phyloP scores from a whole-genome alignment of 1,140 invertebrate species.

The Muscidifurax raptorellus region DNA sequence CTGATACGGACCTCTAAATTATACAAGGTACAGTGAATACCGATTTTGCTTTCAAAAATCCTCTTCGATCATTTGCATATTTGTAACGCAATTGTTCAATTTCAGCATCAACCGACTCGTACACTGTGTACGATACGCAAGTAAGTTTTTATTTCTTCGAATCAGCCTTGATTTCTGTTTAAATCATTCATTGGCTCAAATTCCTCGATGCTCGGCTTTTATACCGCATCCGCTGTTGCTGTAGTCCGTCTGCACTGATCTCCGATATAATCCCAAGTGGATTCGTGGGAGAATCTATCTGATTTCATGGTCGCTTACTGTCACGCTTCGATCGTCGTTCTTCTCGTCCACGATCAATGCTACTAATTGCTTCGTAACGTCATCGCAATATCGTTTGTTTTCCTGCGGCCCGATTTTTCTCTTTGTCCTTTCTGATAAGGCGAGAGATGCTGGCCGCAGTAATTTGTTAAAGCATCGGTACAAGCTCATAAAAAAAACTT shows the following conservation, averaged over 20 bases:
- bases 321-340: constrained; percentile 39
- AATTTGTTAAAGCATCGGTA: too few species aligned
- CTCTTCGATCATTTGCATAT: too few species aligned
- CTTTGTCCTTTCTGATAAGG: not conserved
- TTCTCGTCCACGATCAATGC: constrained; percentile 31
- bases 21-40: not conserved
- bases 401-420: not conserved
- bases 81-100: too few species aligned
- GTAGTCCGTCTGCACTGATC: not conserved
- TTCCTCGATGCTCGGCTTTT: constrained; percentile 6
- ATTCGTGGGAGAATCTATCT: constrained; percentile 47
- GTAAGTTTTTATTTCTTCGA: too few species aligned
- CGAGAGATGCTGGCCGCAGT: too few species aligned
- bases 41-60: not conserved
- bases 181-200: constrained; percentile 35
- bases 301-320: constrained; percentile 58
- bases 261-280: constrained; percentile 26
- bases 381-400: constrained; percentile 31
- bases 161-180: not conserved
- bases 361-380: constrained; percentile 46
- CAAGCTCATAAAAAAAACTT: too few species aligned
- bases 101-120: too few species aligned
- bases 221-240: constrained; percentile 36
- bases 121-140: too few species aligned
- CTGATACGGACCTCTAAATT: too few species aligned